These are phyloP conservation scores for Sarcophilus harrisii DNA, from an alignment of 2,797 vertebrate genomes.

Conservation along the genomic window DNA sequence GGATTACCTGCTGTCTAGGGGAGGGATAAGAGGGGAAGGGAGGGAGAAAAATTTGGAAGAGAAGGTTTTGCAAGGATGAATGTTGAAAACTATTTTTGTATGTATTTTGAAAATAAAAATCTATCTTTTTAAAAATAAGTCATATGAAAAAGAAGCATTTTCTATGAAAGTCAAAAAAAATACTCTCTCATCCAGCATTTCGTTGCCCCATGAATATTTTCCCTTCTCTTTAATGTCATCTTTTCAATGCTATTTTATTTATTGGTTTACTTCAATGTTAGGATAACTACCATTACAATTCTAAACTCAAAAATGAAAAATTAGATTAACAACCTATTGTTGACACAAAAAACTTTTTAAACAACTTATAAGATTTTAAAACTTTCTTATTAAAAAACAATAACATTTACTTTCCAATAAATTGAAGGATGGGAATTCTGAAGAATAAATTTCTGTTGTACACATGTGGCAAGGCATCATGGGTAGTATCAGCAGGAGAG, in stretches of 20 bases:
- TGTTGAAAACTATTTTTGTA: too few species aligned
- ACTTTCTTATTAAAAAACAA: not conserved
- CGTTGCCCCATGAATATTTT: not conserved
- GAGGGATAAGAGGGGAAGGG: too few species aligned
- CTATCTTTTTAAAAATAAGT: too few species aligned
- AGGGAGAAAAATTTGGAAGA: too few species aligned
- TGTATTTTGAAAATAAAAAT: too few species aligned
- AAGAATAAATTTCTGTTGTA: not conserved
- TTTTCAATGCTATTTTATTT: not conserved
- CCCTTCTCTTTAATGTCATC: not conserved
- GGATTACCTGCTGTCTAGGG: too few species aligned
- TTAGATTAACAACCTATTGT: not conserved
- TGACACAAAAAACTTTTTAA: not conserved
- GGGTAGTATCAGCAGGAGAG: not conserved
- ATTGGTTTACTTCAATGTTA: not conserved
- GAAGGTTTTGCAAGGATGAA: too few species aligned
- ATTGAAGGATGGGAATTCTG: not conserved
- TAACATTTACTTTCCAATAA: not conserved
- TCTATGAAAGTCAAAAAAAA: not conserved
- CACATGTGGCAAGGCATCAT: not conserved
- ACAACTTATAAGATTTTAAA: not conserved
- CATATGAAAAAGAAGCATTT: not conserved
- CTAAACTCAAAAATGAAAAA: not conserved
- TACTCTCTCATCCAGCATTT: not conserved
- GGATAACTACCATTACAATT: not conserved